Evolutionary conservation across 2,888 invertebrate species (phyloP).

Genomic region (Melinaea menophilus): DNA sequence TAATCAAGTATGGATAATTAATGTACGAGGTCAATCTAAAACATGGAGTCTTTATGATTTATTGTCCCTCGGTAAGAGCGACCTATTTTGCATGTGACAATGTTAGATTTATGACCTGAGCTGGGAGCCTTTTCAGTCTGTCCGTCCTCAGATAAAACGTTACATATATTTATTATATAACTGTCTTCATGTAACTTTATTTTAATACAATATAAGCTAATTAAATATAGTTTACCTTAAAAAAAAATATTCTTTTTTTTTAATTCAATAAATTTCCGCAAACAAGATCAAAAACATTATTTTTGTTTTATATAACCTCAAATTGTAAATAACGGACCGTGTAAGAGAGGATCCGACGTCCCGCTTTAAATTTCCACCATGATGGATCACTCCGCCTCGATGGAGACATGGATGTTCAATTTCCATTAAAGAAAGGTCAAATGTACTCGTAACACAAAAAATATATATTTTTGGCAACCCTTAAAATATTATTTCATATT

Average conservation of each 20-base stretch:
- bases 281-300: too few species aligned
- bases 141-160: neutral
- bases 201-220: too few species aligned
- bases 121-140: conserved; percentile 9
- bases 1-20: neutral
- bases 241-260: too few species aligned
- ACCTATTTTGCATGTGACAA: conserved; percentile 27
- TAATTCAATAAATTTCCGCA: too few species aligned
- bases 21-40: neutral
- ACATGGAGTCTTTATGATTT: conserved; percentile 20
- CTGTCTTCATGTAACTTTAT: neutral
- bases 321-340: neutral
- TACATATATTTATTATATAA: neutral
- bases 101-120: conserved; percentile 30
- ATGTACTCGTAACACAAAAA: neutral
- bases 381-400: conserved; percentile 23
- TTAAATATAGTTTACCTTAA: too few species aligned
- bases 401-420: conserved; percentile 24
- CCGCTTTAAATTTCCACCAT: conserved; percentile 17
- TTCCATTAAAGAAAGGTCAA: conserved; percentile 20
- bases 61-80: conserved; percentile 23
- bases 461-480: neutral
- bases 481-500: neutral
- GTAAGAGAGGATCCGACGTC: conserved; percentile 2
- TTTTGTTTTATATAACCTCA: too few species aligned